Percentiles rank a stretch among this genome's conserved stretches.
Conservation (phyloP, 2,113 vertebrate genomes). For the Dolichotis patagonum region DNA sequence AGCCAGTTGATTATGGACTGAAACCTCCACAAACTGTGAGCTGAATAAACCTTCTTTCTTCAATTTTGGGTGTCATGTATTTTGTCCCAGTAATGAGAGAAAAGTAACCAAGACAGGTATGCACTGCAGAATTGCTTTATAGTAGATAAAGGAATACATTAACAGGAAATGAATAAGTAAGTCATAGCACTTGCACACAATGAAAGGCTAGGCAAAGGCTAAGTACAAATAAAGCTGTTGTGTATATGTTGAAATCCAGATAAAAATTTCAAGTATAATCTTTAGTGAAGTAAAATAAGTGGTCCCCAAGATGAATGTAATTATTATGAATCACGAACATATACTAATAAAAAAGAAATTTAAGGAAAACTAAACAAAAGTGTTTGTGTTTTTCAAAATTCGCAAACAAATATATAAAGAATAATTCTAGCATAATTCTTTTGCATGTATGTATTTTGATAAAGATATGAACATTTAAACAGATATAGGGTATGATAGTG, state of each 20-base stretch:
- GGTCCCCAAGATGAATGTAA: not conserved
- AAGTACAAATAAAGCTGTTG: not conserved
- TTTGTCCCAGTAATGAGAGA: too few species aligned
- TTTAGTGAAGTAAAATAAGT: not conserved
- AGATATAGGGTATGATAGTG: not conserved
- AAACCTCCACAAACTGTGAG: too few species aligned
- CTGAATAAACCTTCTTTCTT: too few species aligned
- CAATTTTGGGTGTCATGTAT: too few species aligned
- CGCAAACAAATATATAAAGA: not conserved
- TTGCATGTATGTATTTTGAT: not conserved
- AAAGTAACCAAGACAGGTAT: not conserved
- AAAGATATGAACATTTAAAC: constrained; percentile 14
- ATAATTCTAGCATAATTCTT: not conserved
- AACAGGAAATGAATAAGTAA: not conserved
- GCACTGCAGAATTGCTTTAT: not conserved
- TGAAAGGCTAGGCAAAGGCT: not conserved
- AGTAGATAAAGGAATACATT: not conserved
- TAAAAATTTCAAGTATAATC: not conserved
- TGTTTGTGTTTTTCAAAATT: not conserved
- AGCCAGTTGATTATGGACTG: too few species aligned
- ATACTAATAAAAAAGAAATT: not conserved
- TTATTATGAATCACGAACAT: not conserved
- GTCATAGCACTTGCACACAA: not conserved
- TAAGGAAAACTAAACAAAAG: not conserved
- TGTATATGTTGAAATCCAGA: not conserved